Conservation (phyloP, 2,113 vertebrate species). For the Felis chaus region DNA sequence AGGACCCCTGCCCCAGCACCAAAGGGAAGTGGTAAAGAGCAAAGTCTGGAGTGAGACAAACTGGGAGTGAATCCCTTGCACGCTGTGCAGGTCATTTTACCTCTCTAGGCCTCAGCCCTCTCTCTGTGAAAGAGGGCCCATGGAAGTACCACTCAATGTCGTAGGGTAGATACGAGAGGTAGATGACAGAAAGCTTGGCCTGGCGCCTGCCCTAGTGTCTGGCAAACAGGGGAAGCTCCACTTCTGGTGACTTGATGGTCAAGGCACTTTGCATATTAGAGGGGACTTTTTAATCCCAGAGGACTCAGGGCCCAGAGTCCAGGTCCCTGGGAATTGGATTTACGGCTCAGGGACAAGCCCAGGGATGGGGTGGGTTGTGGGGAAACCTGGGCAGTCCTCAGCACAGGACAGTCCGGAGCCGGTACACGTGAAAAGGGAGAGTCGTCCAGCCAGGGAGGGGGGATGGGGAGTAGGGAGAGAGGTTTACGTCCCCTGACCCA, state of each 20-base stretch:
- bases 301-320: background rate
- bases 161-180: background rate
- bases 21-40: background rate
- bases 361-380: background rate
- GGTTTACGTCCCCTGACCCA: background rate
- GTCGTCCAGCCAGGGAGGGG: fast-evolving
- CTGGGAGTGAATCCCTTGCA: background rate
- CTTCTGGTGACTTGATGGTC: background rate
- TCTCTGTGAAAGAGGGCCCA: background rate
- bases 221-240: background rate
- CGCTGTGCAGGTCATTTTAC: background rate
- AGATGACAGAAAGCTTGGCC: background rate
- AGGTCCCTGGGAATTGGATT: background rate
- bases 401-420: background rate
- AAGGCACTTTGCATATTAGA: background rate
- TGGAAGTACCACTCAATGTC: background rate
- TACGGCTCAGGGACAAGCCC: background rate
- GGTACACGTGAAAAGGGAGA: background rate
- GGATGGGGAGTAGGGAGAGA: background rate
- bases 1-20: background rate
- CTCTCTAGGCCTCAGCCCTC: background rate
- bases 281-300: background rate
- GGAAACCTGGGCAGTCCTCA: background rate
- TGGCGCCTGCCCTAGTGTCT: background rate
- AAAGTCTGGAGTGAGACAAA: background rate